Evolutionary conservation across 2,797 vertebrate species (phyloP), one percentile per base, ranked within the genome.

Genomic region (Morus bassanus): DNA sequence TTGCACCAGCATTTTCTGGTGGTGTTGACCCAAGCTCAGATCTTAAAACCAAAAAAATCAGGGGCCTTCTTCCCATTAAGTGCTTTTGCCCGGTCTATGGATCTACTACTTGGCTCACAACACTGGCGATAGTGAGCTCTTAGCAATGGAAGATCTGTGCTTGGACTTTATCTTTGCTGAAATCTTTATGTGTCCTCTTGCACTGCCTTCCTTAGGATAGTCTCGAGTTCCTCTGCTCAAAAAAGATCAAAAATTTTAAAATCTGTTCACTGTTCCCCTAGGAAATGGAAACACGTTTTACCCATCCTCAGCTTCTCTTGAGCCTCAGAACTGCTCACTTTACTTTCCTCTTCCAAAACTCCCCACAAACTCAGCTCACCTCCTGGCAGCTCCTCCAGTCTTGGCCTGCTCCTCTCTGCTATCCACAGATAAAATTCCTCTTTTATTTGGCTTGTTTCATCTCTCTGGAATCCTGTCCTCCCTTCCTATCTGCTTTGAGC

Each of bases 81-180:
- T 23, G n/a, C 9, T 80, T 92, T 70, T n/a, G 10, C 31, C 27
- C 46, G 41, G 60, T 70, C 83, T 89, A 31, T 23, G 27, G 53
- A 23, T 64, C 60, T 80, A 30, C 23, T 53, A 8, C 31, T 64
- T 2, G 3, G 46, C 35, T 91, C 39, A 48, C 63, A 69, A 8
- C 0, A 0, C 4, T 30, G 54, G 28, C 2, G 1, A 56, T 1
- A 30, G 37, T 21, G 28, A 68, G 61, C 8, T 67, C 17, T 24
- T 74, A 25, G 23, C 21, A 45, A 45, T 5, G 12, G 69, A 54
- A 45, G 28, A 10, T 11, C 10, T 33, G 31, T 79, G 53, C 56
- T 79, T 76, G 24, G 80, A 43, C 82, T 60, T 82, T 6, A 43
- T 59, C 43, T 81, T 51, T 30, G 28, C 59, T 67, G 67, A 88